A percentile compares a stretch with the other conserved stretches of the same genome.
Evolutionary conservation across 2,888 invertebrate genomes (phyloP).

Genomic region (Catocala nupta): DNA sequence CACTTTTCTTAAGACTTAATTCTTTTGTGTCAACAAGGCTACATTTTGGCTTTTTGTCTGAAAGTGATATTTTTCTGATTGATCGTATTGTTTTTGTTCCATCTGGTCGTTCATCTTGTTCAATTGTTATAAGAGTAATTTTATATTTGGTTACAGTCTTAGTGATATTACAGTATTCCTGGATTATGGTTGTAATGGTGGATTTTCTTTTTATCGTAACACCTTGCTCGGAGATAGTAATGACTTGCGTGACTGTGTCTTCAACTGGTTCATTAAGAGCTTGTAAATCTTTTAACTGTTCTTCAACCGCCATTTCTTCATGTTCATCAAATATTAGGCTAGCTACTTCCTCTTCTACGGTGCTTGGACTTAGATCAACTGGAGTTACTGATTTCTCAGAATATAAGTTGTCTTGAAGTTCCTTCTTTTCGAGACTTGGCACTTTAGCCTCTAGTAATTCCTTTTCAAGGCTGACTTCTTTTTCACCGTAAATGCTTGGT

Average conservation of each 20-base stretch:
- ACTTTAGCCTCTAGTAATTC: slow-evolving; percentile 4
- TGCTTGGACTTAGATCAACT: background rate
- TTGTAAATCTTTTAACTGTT: slow-evolving; percentile 20
- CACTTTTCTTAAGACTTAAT: background rate
- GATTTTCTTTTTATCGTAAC: slow-evolving; percentile 29
- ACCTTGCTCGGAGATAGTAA: slow-evolving; percentile 32
- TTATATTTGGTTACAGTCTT: slow-evolving; percentile 25
- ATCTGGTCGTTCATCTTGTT: slow-evolving; percentile 29
- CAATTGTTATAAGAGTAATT: slow-evolving; percentile 34
- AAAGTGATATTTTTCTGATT: slow-evolving; percentile 24
- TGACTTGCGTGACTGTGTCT: slow-evolving; percentile 22
- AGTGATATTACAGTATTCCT: slow-evolving; percentile 26
- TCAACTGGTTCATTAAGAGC: slow-evolving; percentile 31
- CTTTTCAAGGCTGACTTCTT: background rate
- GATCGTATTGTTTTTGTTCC: slow-evolving; percentile 26
- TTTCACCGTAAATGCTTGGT: slow-evolving; percentile 15
- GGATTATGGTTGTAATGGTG: slow-evolving; percentile 32
- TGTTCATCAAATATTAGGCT: slow-evolving; percentile 8
- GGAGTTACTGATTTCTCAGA: slow-evolving; percentile 10
- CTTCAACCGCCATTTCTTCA: slow-evolving; percentile 22
- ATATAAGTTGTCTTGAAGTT: too few relatives aligned
- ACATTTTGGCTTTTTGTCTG: slow-evolving; percentile 25
- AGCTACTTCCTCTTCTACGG: background rate
- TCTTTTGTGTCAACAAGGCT: slow-evolving; percentile 5
- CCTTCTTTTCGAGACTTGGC: too few relatives aligned